These are phyloP conservation scores for Alces alces DNA, from an alignment of 2,113 vertebrate species.

Conservation along the genomic window DNA sequence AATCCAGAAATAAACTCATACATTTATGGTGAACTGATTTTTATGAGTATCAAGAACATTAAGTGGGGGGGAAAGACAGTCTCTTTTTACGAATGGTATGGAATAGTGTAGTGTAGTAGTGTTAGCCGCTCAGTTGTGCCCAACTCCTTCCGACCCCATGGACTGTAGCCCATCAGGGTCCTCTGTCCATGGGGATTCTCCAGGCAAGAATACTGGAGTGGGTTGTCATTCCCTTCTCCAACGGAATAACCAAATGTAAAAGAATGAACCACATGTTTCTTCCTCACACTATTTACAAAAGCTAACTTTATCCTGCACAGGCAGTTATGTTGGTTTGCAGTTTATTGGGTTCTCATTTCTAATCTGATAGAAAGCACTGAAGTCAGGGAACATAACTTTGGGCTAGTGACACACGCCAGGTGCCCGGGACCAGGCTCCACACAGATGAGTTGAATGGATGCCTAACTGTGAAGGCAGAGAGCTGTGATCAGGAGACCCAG, in stretches of 20 bases:
- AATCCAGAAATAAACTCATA: background rate
- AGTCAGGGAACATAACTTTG: background rate
- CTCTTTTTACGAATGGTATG: background rate
- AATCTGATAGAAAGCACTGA: background rate
- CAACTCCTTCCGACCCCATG: background rate
- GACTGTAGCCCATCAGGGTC: background rate
- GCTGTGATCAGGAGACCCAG: background rate
- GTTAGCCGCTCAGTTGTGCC: background rate
- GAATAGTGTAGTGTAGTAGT: background rate
- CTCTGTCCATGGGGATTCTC: background rate
- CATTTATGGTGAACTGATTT: background rate
- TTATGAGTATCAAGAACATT: background rate
- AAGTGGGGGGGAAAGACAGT: background rate
- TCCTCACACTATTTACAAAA: background rate
- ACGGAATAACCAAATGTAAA: background rate
- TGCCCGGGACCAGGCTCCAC: background rate
- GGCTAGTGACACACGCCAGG: background rate
- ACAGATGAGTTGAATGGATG: background rate
- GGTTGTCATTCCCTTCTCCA: background rate
- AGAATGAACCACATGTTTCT: background rate
- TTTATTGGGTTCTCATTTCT: background rate
- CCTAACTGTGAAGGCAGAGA: background rate
- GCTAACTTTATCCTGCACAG: background rate
- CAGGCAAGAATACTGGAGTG: background rate
- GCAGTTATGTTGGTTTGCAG: background rate